Percentiles rank a stretch among this genome's conserved stretches.
These are phyloP conservation scores for Eupithecia pulchellata DNA, from an alignment of 2,888 invertebrate species.

Conservation along the genomic window DNA sequence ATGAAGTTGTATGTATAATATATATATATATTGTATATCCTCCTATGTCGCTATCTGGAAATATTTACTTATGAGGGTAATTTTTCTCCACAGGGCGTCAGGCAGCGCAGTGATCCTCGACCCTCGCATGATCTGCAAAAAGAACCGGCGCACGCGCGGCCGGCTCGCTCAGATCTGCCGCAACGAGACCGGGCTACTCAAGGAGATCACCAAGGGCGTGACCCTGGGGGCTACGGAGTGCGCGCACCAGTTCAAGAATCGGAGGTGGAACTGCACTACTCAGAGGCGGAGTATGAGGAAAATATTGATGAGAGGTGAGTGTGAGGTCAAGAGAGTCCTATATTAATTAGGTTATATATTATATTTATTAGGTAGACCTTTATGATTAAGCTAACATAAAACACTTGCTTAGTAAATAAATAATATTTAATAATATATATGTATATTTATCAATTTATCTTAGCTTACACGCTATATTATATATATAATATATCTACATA, in stretches of 20 bases:
- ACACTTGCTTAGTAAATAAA: too few species aligned
- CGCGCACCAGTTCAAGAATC: constrained; percentile 93
- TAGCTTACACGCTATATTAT: too few species aligned
- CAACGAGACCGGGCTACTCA: constrained; percentile 91
- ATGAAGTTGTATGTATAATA: too few species aligned
- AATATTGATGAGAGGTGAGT: constrained; percentile 93
- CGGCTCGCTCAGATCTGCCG: constrained; percentile 93
- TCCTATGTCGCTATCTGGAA: not conserved
- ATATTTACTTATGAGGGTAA: not conserved
- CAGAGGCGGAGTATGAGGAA: constrained; percentile 92
- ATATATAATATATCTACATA: too few species aligned
- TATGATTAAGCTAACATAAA: too few species aligned
- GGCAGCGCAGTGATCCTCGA: constrained; percentile 95
- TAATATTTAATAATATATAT: too few species aligned
- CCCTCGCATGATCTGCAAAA: constrained; percentile 95
- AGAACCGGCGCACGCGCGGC: constrained; percentile 90
- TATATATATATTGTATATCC: too few species aligned
- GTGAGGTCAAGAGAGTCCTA: not conserved
- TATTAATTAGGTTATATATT: too few species aligned
- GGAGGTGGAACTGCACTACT: constrained; percentile 96
- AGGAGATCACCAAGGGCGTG: constrained; percentile 94
- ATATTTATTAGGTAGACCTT: not conserved
- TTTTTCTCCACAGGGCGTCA: constrained; percentile 87
- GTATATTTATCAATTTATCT: too few species aligned
- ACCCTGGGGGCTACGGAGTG: constrained; percentile 94